Evolutionary conservation across 2,113 vertebrate genomes (phyloP).

Genomic region (Phrynosoma platyrhinos): DNA sequence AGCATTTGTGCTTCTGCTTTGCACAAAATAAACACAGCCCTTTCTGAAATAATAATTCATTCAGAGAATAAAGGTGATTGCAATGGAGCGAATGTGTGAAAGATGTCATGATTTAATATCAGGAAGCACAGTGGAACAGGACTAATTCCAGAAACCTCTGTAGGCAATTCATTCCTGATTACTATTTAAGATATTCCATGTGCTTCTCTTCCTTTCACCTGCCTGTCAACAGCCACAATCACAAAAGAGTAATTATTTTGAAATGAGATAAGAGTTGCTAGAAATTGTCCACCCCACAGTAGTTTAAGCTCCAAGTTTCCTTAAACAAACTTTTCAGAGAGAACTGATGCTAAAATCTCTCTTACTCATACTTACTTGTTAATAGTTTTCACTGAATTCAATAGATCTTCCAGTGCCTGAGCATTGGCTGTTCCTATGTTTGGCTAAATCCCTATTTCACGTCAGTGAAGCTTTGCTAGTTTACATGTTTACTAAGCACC

Average conservation of each 20-base stretch:
- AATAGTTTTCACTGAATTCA: background rate
- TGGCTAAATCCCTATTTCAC: conserved; percentile 32
- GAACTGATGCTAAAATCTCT: background rate
- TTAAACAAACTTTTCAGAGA: too few species aligned
- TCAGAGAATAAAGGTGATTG: conserved; percentile 57
- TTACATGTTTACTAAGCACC: conserved; percentile 48
- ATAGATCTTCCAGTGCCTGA: background rate
- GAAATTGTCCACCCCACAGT: background rate
- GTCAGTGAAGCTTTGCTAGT: conserved; percentile 51
- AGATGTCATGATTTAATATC: conserved; percentile 52
- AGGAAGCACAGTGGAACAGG: conserved; percentile 61
- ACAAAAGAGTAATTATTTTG: background rate
- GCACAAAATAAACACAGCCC: conserved; percentile 59
- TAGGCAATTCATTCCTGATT: background rate
- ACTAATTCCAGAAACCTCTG: conserved; percentile 10
- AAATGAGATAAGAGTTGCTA: background rate
- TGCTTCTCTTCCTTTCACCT: background rate
- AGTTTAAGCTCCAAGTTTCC: too few species aligned
- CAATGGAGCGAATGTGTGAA: conserved; percentile 47
- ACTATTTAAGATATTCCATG: background rate
- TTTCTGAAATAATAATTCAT: conserved; percentile 59
- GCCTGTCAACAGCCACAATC: background rate
- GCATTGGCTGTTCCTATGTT: conserved; percentile 21
- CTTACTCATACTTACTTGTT: background rate
- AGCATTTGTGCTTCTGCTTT: conserved; percentile 67